Evolutionary conservation across 2,113 vertebrate species (phyloP), one percentile per base, ranked within the genome.

Genomic region (Zootoca vivipara): DNA sequence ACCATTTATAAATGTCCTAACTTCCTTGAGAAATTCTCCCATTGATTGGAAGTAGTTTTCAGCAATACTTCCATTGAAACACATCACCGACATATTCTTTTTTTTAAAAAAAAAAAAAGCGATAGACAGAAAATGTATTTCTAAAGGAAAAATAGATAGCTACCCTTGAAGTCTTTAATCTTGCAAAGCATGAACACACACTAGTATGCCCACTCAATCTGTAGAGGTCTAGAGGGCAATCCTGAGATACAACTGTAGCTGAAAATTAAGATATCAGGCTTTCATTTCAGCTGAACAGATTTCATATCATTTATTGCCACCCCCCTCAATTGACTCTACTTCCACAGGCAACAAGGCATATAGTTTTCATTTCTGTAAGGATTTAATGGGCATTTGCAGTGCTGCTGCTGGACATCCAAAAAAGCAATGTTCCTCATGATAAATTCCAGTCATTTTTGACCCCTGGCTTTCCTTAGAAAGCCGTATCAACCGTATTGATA

Each of bases 361-460:
- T 89, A 84, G 88, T 52, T 93, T 87, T 94, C 82, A 89, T 93
- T 96, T 93, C 82, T 86, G 75, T 42, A 81, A 92, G 58, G 90
- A 92, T 89, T 94, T 95, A 95, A 91, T 92, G 89, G 56, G 88
- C 87, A 95, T 95, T 92, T 94, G 94, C 88, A 89, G 83, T 94
- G 92, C 83, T 93, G 40, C 58, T 94, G 69, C 92, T 83, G 92
- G 90, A 91, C 84, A 93, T 93, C 87, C 83, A 92, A 89, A 91
- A 92, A 95, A 95, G 87, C 91, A 95, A 95, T 91, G 78, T 67
- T 94, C 79, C 90, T 94, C n/a, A 26, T 94, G 92, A 96, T 95
- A 92, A 94, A 96, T 96, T 94, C 78, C 88, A 93, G 90, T 87
- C 87, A 95, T 96, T 96, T 96, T 94, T 97, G 95, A 96, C 96